Base-by-base conservation (phyloP, 2,113 vertebrate genomes). In the Pitta sordida region DNA sequence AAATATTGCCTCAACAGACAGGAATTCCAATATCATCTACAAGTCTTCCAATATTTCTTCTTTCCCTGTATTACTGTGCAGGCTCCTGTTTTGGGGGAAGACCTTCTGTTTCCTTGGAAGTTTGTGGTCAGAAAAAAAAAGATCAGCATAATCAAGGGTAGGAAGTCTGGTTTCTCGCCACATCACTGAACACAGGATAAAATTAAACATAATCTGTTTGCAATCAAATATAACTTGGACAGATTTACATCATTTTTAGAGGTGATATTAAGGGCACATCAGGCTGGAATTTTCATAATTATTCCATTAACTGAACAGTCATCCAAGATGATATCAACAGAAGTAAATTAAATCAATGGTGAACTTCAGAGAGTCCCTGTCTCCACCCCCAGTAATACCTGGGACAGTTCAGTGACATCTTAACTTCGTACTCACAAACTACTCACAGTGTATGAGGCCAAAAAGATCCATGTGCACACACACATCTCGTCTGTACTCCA, bases 1-100 rank as follows among this genome's bases (percentile, higher is more conserved):
- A 92, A 89, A 82, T 75, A 78, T 32, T 71, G 56, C 34, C 88
- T 67, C 41, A 88, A 58, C 78, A 86, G 77, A 46, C 5, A 75
- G 51, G 80, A 75, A 86, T 78, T 60, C 65, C 81, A 84, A 44
- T 15, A 44, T 9, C 20, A 91, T 36, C 21, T 30, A 13, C 32
- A 65, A 34, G 37, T 15, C 36, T 26, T 64, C 39, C 56, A 26
- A 1, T 23, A 15, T 32, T 68, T 36, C 59, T 59, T 17, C 43
- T 51, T 65, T 51, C 37, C 46, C 14, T 22, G 30, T 53, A 36
- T 36, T 64, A 39, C 29, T 64, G 6, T 17, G 81, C 52, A 15
- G 19, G 32, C 44, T 78, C 39, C 52, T 48, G n/a, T 8, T 86
- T 43, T 53, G 41, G 46, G 73, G 36, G 13, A 90, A 52, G 22